A percentile compares a stretch with the other conserved stretches of the same genome.
phyloP scores from a whole-genome alignment of 1,140 invertebrate genomes.

The Drosophila takahashii region DNA sequence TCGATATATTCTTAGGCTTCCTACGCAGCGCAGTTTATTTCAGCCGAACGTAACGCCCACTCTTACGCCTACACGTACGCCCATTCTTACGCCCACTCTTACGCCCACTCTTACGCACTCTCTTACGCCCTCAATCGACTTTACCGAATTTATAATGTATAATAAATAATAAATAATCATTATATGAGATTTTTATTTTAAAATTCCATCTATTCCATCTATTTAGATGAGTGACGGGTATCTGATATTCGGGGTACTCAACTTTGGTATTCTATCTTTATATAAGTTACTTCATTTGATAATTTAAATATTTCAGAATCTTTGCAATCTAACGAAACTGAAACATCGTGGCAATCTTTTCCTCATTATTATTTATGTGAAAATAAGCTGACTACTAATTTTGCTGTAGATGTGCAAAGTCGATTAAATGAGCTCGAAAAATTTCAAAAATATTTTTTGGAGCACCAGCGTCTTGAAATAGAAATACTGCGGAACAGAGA shows the following conservation, averaged over 20 bases:
- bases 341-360: not conserved
- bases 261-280: not conserved
- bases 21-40: too few species aligned
- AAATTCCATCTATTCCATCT: too few species aligned
- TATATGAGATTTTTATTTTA: too few species aligned
- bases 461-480: conserved; percentile 13
- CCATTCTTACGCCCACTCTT: too few species aligned
- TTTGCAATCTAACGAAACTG: conserved; percentile 15
- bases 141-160: too few species aligned
- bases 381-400: conserved; percentile 5
- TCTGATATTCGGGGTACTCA: not conserved
- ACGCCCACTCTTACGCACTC: too few species aligned
- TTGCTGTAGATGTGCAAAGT: conserved; percentile 37
- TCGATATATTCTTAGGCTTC: too few species aligned
- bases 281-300: not conserved
- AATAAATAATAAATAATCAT: too few species aligned
- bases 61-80: too few species aligned
- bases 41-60: too few species aligned
- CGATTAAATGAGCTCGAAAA: conserved; percentile 46
- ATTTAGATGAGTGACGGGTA: too few species aligned
- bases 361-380: not conserved
- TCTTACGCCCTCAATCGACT: too few species aligned
- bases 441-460: conserved; percentile 44
- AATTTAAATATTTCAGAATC: conserved; percentile 40
- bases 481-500: conserved; percentile 5